These are phyloP conservation scores for Agrypnia vestita DNA, from an alignment of 1,140 invertebrate genomes.

Conservation along the genomic window DNA sequence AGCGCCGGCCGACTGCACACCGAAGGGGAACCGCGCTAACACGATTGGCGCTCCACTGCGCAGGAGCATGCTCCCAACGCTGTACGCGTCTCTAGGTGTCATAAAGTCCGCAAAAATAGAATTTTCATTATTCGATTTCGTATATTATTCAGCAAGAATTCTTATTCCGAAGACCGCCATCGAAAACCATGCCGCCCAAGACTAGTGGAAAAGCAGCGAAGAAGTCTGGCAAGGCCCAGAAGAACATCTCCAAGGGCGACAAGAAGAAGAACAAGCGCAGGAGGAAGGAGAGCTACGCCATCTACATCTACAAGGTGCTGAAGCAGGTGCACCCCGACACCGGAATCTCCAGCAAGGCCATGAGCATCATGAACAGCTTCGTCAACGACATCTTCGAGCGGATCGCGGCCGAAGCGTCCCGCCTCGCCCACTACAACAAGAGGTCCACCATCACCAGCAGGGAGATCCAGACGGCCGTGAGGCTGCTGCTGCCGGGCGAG, in stretches of 20 bases:
- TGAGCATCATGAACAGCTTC: constrained; percentile 80
- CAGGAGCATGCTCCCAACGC: neutral
- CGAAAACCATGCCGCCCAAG: constrained; percentile 79
- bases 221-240: constrained; percentile 73
- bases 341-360: constrained; percentile 74
- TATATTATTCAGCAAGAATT: constrained; percentile 58
- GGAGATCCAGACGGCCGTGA: constrained; percentile 74
- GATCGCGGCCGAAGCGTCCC: constrained; percentile 77
- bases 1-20: neutral
- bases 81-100: too few species aligned
- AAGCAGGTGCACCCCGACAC: constrained; percentile 70
- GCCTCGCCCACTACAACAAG: constrained; percentile 83
- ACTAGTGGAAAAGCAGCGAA: constrained; percentile 71
- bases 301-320: constrained; percentile 82
- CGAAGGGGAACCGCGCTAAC: neutral
- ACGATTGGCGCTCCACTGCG: neutral
- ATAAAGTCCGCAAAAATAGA: neutral
- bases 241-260: constrained; percentile 73
- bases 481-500: constrained; percentile 75
- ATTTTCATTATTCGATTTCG: neutral
- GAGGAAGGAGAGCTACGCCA: constrained; percentile 80
- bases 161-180: constrained; percentile 80
- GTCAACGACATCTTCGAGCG: constrained; percentile 75
- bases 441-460: constrained; percentile 74
- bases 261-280: constrained; percentile 75